phyloP scores from a whole-genome alignment of 1,140 invertebrate species.

The Heliconius melpomene region DNA sequence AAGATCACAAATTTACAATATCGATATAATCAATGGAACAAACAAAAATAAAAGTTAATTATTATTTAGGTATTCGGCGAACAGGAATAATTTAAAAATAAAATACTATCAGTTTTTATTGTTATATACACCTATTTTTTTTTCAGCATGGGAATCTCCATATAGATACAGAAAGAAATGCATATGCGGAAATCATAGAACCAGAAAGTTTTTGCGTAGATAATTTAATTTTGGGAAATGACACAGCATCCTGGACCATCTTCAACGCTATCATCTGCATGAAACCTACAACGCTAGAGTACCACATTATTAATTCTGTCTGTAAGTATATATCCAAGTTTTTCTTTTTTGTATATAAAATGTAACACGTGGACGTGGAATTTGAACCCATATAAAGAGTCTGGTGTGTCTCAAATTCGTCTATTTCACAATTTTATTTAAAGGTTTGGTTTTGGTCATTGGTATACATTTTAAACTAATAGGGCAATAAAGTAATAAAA shows the following conservation, averaged over 20 bases:
- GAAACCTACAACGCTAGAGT: neutral
- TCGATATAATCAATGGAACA: no score
- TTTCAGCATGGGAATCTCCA: neutral
- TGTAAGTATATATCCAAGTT: neutral
- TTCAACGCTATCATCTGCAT: neutral
- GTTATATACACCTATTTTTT: neutral
- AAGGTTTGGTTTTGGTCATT: no score
- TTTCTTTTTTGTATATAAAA: no score
- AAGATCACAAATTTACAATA: no score
- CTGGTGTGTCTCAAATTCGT: no score
- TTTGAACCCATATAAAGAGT: no score
- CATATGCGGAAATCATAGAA: neutral
- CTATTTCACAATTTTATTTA: no score
- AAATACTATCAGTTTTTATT: no score
- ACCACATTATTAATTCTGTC: neutral
- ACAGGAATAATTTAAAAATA: no score
- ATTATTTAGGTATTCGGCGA: no score
- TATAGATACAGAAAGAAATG: neutral
- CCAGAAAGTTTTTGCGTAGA: neutral
- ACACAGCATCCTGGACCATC: neutral
- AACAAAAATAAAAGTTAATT: no score
- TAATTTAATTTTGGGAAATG: neutral
- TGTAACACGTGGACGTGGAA: no score
- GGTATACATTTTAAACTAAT: neutral
- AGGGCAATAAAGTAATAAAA: neutral